These are phyloP conservation scores for Dromaius novaehollandiae DNA, from an alignment of 2,113 vertebrate species.

Conservation along the genomic window DNA sequence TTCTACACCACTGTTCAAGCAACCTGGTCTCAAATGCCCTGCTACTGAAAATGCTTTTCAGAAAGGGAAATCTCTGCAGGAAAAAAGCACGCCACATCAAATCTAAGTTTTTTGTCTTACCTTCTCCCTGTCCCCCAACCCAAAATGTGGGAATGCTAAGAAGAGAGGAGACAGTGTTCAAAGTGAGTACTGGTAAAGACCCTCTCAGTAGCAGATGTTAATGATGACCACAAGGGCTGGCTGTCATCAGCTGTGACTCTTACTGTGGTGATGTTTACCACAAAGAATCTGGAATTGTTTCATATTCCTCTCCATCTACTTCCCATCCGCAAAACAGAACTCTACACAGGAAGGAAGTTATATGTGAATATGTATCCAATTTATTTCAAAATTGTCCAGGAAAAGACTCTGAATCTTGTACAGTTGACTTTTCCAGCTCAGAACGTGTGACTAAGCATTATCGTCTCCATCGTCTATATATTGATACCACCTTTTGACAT, in stretches of 20 bases:
- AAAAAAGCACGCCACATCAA: neutral
- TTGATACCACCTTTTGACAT: neutral
- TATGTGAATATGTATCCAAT: neutral
- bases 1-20: neutral
- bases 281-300: neutral
- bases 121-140: neutral
- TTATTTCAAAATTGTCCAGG: neutral
- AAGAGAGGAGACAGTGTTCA: neutral
- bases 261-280: neutral
- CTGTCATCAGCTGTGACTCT: rapidly evolving
- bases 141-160: rapidly evolving
- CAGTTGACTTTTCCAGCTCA: neutral
- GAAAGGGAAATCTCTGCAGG: neutral
- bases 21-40: neutral
- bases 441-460: rapidly evolving
- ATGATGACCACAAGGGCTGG: neutral
- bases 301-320: rapidly evolving
- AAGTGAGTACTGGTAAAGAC: neutral
- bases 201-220: neutral
- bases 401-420: neutral
- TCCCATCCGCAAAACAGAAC: rapidly evolving
- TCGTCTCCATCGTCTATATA: neutral
- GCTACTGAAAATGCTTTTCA: neutral
- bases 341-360: neutral
- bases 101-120: neutral